Conservation (phyloP, 2,113 vertebrate genomes). For the Strix uralensis region DNA sequence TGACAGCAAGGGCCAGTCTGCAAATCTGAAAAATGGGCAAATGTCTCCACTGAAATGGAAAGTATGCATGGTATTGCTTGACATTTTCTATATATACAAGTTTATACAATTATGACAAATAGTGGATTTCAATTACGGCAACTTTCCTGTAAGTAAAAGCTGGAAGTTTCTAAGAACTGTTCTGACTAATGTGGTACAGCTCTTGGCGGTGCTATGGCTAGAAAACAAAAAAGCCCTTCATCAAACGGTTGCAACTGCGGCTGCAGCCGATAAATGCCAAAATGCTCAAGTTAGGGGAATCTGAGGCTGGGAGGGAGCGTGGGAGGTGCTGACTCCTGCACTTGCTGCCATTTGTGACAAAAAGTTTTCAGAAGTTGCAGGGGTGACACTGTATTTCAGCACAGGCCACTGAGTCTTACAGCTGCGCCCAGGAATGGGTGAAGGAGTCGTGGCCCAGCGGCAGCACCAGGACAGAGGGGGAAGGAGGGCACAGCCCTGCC, state of each 20-base stretch:
- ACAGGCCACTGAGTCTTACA: background rate
- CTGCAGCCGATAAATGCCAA: background rate
- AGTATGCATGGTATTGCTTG: background rate
- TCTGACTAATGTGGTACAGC: background rate
- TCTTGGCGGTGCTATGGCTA: background rate
- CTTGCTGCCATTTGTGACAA: fast-evolving
- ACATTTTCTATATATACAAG: background rate
- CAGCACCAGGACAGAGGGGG: background rate
- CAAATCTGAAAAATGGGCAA: background rate
- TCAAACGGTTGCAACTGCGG: background rate
- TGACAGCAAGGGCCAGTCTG: background rate
- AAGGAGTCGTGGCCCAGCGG: fast-evolving
- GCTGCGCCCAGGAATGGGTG: background rate
- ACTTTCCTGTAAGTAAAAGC: constrained; percentile 2
- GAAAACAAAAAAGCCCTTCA: background rate
- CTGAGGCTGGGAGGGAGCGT: background rate
- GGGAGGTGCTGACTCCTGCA: background rate
- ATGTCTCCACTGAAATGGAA: background rate
- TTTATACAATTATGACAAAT: background rate
- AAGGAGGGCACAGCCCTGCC: background rate
- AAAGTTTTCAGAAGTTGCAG: background rate
- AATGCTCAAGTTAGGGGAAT: background rate
- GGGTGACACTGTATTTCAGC: background rate
- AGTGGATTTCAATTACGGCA: background rate
- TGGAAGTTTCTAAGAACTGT: background rate